phyloP scores from a whole-genome alignment of 2,797 vertebrate species.

The Gallirallus australis region DNA sequence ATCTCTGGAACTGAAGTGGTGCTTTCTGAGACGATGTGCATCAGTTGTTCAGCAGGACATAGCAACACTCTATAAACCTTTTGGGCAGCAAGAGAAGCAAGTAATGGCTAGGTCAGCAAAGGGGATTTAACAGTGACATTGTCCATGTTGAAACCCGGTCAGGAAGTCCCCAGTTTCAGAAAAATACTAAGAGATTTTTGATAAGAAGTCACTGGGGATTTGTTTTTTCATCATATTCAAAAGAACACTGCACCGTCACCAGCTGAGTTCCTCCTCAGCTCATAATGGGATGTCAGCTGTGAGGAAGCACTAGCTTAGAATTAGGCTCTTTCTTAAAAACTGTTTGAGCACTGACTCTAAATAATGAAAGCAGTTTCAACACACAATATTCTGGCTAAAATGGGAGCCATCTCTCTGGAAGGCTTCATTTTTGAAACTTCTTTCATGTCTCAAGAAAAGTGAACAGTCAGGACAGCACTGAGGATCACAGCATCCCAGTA shows the following conservation, averaged over 20 bases:
- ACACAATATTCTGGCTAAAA: not conserved
- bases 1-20: not conserved
- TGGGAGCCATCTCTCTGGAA: not conserved
- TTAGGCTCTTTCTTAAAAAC: not conserved
- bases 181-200: not conserved
- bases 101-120: not conserved
- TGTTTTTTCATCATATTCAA: not conserved
- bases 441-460: not conserved
- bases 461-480: not conserved
- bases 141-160: not conserved
- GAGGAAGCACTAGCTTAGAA: not conserved
- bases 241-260: not conserved
- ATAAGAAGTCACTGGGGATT: not conserved
- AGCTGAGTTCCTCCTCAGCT: not conserved
- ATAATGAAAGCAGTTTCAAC: not conserved
- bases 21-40: not conserved
- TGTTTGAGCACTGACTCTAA: not conserved
- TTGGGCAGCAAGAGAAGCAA: not conserved
- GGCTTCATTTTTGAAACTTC: not conserved
- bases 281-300: not conserved
- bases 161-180: not conserved
- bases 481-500: not conserved
- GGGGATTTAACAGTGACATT: not conserved
- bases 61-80: not conserved
- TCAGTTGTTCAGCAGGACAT: not conserved